Conservation (phyloP, 2,797 vertebrate species). For the Gymnoscopelus microlampas region DNA sequence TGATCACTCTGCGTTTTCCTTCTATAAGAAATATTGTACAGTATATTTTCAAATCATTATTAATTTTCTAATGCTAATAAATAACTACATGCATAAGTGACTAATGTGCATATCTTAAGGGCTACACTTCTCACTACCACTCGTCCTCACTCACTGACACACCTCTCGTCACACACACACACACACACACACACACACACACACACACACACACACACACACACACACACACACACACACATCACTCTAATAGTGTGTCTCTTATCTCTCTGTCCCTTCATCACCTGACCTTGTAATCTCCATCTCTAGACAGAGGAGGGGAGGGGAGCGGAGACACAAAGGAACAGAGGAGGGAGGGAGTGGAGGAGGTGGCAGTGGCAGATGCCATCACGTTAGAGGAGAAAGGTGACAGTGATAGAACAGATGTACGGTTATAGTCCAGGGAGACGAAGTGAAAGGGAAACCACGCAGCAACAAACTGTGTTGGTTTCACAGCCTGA, state of each 20-base stretch:
- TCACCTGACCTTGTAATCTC: constrained; percentile 66
- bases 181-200: constrained; percentile 7
- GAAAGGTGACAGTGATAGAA: constrained; percentile 40
- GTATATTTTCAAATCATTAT: constrained; percentile 9
- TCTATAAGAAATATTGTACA: no score
- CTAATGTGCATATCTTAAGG: constrained; percentile 7
- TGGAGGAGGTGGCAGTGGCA: constrained; percentile 28
- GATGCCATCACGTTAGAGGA: constrained; percentile 52
- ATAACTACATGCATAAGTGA: constrained; percentile 1
- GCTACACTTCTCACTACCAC: neutral
- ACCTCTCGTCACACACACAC: constrained; percentile 8
- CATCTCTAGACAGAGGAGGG: constrained; percentile 42
- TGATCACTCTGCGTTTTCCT: no score
- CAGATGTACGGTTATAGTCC: constrained; percentile 31
- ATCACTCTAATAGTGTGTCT: constrained; percentile 16
- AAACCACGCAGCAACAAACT: neutral
- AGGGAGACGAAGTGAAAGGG: constrained; percentile 28
- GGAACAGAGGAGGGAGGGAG: constrained; percentile 21
- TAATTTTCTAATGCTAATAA: constrained; percentile 12
- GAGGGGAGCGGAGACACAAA: constrained; percentile 41
- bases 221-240: constrained; percentile 18
- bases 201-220: constrained; percentile 14
- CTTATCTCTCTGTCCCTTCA: constrained; percentile 35
- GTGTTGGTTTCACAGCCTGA: constrained; percentile 41
- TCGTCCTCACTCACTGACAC: no score